A percentile compares a stretch with the other conserved stretches of the same genome.
Evolutionary conservation across 2,113 vertebrate species (phyloP).

Genomic region (Chloroceryle aenea): DNA sequence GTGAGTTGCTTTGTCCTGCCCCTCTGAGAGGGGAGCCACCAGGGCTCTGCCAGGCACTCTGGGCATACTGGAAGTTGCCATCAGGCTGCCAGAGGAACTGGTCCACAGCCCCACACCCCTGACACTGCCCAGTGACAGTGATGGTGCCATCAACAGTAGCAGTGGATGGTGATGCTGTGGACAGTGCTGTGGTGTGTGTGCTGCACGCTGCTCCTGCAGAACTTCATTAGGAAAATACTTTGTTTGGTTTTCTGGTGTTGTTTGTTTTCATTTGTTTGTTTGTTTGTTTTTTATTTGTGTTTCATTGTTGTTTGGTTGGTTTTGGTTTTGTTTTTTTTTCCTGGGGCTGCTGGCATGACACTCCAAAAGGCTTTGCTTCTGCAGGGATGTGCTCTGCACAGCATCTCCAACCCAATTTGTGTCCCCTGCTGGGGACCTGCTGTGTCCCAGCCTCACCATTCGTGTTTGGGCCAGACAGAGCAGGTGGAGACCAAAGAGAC

Average conservation of each 20-base stretch:
- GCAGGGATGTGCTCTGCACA: not conserved
- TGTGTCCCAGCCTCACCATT: not conserved
- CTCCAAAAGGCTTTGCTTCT: not conserved
- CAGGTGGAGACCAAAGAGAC: not conserved
- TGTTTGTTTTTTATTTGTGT: too few species aligned
- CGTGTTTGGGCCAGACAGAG: not conserved
- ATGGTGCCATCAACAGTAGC: not conserved
- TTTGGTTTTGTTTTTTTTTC: not conserved
- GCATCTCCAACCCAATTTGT: not conserved
- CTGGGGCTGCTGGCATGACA: not conserved
- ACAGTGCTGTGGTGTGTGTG: rapidly evolving
- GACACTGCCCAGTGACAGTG: rapidly evolving
- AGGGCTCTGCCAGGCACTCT: not conserved
- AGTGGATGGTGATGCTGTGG: not conserved
- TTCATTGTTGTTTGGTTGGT: too few species aligned
- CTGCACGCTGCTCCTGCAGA: rapidly evolving
- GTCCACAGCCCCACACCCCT: rapidly evolving
- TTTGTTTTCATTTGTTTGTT: too few species aligned
- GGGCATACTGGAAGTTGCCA: not conserved
- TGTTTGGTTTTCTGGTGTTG: too few species aligned
- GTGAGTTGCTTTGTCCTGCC: not conserved
- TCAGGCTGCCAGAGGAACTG: not conserved
- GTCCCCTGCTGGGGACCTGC: not conserved
- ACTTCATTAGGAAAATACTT: not conserved
- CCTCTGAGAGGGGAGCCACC: not conserved